These are phyloP conservation scores for Uloborus diversus DNA, from an alignment of 1,140 invertebrate species.

Conservation along the genomic window DNA sequence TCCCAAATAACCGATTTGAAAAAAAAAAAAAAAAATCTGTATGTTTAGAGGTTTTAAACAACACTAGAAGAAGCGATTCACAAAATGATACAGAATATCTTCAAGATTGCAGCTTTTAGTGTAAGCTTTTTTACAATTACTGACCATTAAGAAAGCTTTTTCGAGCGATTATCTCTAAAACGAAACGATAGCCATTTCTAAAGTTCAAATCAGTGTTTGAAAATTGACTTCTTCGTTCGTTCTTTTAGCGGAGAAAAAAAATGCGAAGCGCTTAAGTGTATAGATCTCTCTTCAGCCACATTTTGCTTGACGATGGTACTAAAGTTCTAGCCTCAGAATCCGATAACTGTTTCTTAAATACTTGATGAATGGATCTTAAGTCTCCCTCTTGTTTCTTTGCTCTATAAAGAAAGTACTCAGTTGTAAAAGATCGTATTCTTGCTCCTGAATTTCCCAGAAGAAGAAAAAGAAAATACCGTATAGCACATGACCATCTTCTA, in stretches of 20 bases:
- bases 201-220: neutral
- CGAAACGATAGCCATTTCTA: neutral
- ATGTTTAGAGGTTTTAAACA: no score
- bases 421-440: conserved; percentile 8
- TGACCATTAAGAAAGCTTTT: no score
- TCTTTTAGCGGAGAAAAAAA: neutral
- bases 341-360: conserved; percentile 54
- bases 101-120: no score
- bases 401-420: conserved; percentile 19
- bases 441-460: neutral
- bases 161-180: no score
- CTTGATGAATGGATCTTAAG: conserved; percentile 43
- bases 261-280: neutral
- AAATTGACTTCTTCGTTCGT: neutral
- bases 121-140: no score
- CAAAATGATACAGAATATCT: no score
- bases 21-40: no score
- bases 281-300: conserved; percentile 4
- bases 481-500: conserved; percentile 43
- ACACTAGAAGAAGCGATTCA: no score
- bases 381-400: neutral
- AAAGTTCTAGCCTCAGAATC: conserved; percentile 21
- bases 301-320: conserved; percentile 28
- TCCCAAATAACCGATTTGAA: no score
- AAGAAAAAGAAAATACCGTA: neutral